A percentile compares a stretch with the other conserved stretches of the same genome.
Conservation (phyloP, 2,797 vertebrate genomes). For the Nyctalus aviator region DNA sequence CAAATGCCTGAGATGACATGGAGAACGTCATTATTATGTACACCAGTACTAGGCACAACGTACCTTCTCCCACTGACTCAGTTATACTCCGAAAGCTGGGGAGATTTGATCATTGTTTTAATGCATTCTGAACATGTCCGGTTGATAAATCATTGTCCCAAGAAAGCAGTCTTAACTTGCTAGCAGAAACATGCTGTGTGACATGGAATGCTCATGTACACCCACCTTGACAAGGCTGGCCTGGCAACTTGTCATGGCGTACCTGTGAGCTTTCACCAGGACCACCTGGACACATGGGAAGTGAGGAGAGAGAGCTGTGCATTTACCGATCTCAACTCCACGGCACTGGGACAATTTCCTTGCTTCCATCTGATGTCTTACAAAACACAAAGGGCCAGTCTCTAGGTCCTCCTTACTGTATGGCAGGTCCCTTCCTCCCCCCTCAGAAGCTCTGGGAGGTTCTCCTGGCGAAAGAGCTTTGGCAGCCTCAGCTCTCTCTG, state of each 20-base stretch:
- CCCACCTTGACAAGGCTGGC: background rate
- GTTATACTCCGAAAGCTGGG: background rate
- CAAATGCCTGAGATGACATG: background rate
- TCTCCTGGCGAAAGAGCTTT: slow-evolving; percentile 66
- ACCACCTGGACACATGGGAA: background rate
- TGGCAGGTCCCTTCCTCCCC: slow-evolving; percentile 10
- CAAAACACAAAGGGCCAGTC: background rate
- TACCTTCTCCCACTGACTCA: background rate
- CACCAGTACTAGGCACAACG: background rate
- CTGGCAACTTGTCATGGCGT: background rate
- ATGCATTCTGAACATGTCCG: background rate
- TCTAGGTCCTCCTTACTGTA: background rate
- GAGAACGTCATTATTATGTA: background rate
- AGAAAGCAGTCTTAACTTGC: background rate
- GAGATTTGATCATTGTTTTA: background rate
- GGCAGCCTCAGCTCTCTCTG: slow-evolving; percentile 82
- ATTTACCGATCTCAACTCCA: slow-evolving; percentile 3
- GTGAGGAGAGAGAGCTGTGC: background rate
- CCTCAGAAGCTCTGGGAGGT: slow-evolving; percentile 70
- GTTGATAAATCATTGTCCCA: background rate
- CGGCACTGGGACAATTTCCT: background rate
- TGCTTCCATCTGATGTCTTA: background rate
- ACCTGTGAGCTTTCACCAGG: slow-evolving; percentile 27
- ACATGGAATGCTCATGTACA: background rate
- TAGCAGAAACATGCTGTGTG: background rate